A percentile compares a stretch with the other conserved stretches of the same genome.
These are phyloP conservation scores for Saguinus midas DNA, from an alignment of 2,113 vertebrate species.

Conservation along the genomic window DNA sequence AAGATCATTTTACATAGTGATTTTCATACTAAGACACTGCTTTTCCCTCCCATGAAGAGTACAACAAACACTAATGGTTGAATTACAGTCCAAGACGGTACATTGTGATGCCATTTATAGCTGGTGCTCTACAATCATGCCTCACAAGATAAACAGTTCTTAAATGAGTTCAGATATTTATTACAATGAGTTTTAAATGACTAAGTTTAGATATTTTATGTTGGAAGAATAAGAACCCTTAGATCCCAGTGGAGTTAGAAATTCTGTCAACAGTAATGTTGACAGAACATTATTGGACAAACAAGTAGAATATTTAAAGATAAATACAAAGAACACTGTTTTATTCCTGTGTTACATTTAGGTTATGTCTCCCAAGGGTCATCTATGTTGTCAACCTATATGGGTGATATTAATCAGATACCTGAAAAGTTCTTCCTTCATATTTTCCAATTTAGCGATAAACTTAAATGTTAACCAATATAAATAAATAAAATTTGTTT, in stretches of 20 bases:
- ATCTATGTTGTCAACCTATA: neutral
- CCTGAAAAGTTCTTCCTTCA: neutral
- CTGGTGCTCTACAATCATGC: constrained; percentile 7
- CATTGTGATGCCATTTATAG: neutral
- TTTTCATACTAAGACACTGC: neutral
- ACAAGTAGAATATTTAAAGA: neutral
- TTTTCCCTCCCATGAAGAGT: neutral
- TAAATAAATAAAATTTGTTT: neutral
- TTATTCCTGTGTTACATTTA: neutral
- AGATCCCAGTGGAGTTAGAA: neutral
- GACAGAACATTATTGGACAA: neutral
- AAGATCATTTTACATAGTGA: neutral
- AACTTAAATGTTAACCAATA: neutral
- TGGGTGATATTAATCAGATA: neutral
- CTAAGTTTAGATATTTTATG: neutral
- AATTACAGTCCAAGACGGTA: constrained; percentile 20
- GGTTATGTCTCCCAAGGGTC: neutral
- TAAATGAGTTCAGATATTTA: neutral
- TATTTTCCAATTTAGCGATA: neutral
- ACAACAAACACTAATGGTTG: neutral
- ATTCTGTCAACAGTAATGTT: neutral
- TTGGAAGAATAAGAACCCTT: neutral
- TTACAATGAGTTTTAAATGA: neutral
- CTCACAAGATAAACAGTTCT: neutral
- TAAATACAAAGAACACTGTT: neutral